Percentiles rank a stretch among this genome's conserved stretches.
Conservation (phyloP, 2,888 invertebrate genomes). For the Cryptocephalus primarius region DNA sequence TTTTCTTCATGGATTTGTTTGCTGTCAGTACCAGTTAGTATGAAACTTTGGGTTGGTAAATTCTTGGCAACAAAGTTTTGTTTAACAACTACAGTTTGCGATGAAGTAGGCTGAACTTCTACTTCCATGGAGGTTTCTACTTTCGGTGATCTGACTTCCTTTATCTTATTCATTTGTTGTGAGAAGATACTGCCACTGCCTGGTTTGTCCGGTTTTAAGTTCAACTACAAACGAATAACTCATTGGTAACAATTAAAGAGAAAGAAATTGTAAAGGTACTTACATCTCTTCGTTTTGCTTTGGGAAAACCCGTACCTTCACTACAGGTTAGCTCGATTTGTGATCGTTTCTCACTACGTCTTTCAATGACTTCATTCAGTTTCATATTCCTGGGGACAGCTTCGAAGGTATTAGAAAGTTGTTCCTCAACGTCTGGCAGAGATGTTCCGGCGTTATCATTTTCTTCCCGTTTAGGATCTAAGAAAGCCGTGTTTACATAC, state of each 20-base stretch:
- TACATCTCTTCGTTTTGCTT: constrained; percentile 37
- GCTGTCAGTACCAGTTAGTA: constrained; percentile 39
- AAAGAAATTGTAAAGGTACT: constrained; percentile 7
- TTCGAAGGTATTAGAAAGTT: constrained; percentile 34
- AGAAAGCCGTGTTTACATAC: background rate
- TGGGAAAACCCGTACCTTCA: constrained; percentile 40
- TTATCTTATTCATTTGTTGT: constrained; percentile 36
- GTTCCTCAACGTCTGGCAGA: constrained; percentile 20
- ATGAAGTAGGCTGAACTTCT: constrained; percentile 5
- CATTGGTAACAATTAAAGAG: too few species aligned
- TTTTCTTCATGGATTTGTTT: constrained; percentile 65
- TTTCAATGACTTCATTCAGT: constrained; percentile 49
- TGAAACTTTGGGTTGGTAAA: constrained; percentile 35
- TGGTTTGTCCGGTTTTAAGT: constrained; percentile 6
- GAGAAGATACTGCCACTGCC: constrained; percentile 43
- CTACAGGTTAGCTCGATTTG: constrained; percentile 18
- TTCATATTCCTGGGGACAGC: constrained; percentile 35
- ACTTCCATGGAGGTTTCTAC: constrained; percentile 16
- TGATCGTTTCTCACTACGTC: constrained; percentile 21
- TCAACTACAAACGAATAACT: too few species aligned
- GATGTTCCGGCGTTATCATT: constrained; percentile 5
- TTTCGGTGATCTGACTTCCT: too few species aligned
- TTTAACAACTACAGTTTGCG: background rate
- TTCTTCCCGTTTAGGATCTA: constrained; percentile 6
- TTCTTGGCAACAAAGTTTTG: constrained; percentile 19